A percentile compares a stretch with the other conserved stretches of the same genome.
phyloP scores from a whole-genome alignment of 2,797 vertebrate species.

The Borostomias antarcticus region DNA sequence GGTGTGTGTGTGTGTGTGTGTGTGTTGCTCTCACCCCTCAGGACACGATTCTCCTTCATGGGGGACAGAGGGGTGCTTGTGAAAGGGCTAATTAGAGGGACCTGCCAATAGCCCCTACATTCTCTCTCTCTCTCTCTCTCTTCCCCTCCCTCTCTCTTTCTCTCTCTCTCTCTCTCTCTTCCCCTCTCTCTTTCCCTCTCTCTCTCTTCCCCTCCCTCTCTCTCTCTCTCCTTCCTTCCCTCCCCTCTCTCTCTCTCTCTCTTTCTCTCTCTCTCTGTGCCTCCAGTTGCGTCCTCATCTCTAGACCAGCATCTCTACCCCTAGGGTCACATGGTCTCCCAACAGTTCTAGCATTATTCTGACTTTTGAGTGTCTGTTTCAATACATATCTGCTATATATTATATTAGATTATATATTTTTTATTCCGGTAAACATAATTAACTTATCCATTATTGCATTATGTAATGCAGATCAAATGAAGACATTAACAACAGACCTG shows the following conservation, averaged over 20 bases:
- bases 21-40: background rate
- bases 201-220: too few species aligned
- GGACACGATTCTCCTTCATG: conserved; percentile 4
- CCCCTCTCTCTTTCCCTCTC: too few species aligned
- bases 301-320: background rate
- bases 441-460: too few species aligned
- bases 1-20: background rate
- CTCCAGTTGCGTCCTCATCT: too few species aligned
- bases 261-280: background rate
- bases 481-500: background rate
- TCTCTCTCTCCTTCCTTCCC: too few species aligned
- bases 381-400: too few species aligned
- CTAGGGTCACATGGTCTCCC: background rate
- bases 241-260: background rate
- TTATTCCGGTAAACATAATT: too few species aligned
- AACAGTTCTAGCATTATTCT: background rate
- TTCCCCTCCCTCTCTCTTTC: too few species aligned
- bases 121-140: background rate
- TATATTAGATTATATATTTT: too few species aligned
- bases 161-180: too few species aligned
- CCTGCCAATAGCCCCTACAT: too few species aligned
- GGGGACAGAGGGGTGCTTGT: conserved; percentile 18
- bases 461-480: too few species aligned
- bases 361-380: background rate
- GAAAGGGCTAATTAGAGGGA: background rate